These are phyloP conservation scores for Halictus ligatus DNA, from an alignment of 2,888 invertebrate genomes.

Conservation along the genomic window DNA sequence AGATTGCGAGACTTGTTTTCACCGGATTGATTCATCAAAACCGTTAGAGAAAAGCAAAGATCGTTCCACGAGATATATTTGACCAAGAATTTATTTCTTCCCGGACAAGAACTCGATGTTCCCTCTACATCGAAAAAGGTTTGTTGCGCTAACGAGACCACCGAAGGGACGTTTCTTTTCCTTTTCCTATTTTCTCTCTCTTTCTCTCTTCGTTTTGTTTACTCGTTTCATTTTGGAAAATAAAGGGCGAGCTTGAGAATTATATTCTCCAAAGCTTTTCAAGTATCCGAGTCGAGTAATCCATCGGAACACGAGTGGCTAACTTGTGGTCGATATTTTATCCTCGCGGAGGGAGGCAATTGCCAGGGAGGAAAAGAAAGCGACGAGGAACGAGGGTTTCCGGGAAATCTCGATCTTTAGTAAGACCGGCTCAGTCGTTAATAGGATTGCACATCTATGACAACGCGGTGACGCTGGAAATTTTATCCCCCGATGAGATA, in stretches of 20 bases:
- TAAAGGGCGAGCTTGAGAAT: slow-evolving; percentile 34
- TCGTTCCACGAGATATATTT: slow-evolving; percentile 30
- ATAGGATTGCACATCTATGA: slow-evolving; percentile 48
- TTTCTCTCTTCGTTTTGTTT: neutral
- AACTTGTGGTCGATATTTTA: slow-evolving; percentile 53
- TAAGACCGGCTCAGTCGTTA: slow-evolving; percentile 52
- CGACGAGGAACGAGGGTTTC: slow-evolving; percentile 45
- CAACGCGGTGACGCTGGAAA: neutral
- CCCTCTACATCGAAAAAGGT: neutral
- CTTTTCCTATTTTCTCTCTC: neutral
- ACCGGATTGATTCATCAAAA: slow-evolving; percentile 31
- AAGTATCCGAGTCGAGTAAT: slow-evolving; percentile 49
- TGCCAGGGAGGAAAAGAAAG: slow-evolving; percentile 27
- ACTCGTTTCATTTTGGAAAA: slow-evolving; percentile 4
- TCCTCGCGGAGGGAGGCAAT: slow-evolving; percentile 19
- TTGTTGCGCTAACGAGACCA: slow-evolving; percentile 2
- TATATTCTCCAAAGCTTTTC: slow-evolving; percentile 33
- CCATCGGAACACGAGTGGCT: slow-evolving; percentile 49
- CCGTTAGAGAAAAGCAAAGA: slow-evolving; percentile 20
- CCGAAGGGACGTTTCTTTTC: neutral
- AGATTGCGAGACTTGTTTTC: slow-evolving; percentile 6
- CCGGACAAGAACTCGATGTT: neutral
- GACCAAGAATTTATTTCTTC: slow-evolving; percentile 14
- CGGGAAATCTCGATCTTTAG: slow-evolving; percentile 53
- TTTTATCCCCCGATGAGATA: neutral